Evolutionary conservation across 1,140 invertebrate genomes (phyloP), one percentile per base, ranked within the genome.

Genomic region (Cotesia vestalis): DNA sequence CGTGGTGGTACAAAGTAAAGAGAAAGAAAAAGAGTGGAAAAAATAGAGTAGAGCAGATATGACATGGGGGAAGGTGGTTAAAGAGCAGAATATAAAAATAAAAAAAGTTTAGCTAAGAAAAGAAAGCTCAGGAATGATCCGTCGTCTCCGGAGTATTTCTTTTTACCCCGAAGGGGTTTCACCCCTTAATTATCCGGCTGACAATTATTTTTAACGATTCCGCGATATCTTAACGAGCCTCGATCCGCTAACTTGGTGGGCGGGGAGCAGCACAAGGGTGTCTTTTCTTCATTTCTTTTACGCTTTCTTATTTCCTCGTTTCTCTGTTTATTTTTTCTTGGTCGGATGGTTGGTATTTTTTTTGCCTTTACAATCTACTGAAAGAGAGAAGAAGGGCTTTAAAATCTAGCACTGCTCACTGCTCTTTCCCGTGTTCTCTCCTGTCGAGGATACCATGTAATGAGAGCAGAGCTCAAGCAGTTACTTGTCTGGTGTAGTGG

Each of bases 121-220:
- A 75, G 53, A 70, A 74, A 74, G 64, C 55, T 61, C 73, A 72
- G 73, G 76, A 79, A 78, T 74, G 73, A 73, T 73, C 71, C 71
- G 61, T 52, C 68, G 53, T 73, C 62, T 66, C 67, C 64, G 55
- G 68, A 63, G 63, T 69, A 55, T 70, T 71, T 73, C 52, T 73
- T 71, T 69, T 59, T 63, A 51, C 59, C 57, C 71, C 57, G 69
- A 75, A 72, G 67, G 73, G 79, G 74, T 81, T 79, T 80, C 75
- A 78, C 79, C 78, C 83, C 79, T 86, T 86, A 86, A 86, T 86
- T 84, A 86, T 85, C 82, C 80, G 77, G 78, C 82, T 83, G 83
- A 84, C 84, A 85, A 86, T 86, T 86, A 86, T 86, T 86, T 86
- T 86, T 86, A 86, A 86, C 84, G 84, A 86, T 79, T 80, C 74